Evolutionary conservation across 2,888 invertebrate genomes (phyloP).

Genomic region (Calameuta filiformis): DNA sequence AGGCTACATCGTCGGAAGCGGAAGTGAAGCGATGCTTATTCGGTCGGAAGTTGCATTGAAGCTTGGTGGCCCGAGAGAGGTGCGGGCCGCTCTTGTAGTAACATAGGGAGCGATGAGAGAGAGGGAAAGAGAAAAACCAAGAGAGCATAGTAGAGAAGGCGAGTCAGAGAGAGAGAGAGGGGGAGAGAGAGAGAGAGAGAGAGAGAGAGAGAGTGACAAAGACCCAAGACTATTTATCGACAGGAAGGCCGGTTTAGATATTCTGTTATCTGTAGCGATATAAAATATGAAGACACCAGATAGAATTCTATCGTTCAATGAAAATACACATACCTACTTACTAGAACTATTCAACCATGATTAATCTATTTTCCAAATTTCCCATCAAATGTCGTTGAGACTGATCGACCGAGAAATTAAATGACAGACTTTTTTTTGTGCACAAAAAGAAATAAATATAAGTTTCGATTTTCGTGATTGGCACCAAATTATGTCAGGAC

Average conservation of each 20-base stretch:
- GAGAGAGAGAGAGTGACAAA: slow-evolving; percentile 20
- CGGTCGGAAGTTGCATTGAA: slow-evolving; percentile 57
- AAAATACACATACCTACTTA: no score
- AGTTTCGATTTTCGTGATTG: no score
- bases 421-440: no score
- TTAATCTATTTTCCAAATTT: no score
- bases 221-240: slow-evolving; percentile 43
- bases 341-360: no score
- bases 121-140: slow-evolving; percentile 15
- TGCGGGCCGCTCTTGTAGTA: slow-evolving; percentile 24
- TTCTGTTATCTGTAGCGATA: slow-evolving; percentile 36
- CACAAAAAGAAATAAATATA: no score
- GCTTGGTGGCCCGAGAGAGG: slow-evolving; percentile 46
- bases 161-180: slow-evolving; percentile 16
- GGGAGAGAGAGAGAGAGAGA: slow-evolving; percentile 16
- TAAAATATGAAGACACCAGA: slow-evolving; percentile 26
- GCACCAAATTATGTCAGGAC: no score
- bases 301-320: no score
- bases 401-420: no score
- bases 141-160: slow-evolving; percentile 18
- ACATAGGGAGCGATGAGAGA: slow-evolving; percentile 24
- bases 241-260: slow-evolving; percentile 60
- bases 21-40: slow-evolving; percentile 58
- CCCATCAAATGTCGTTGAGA: no score
- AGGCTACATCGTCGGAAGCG: slow-evolving; percentile 57